These are phyloP conservation scores for Sanderia malayensis DNA, from an alignment of 30 jellyfish, hydroid and myxozoan species.

Conservation along the genomic window DNA sequence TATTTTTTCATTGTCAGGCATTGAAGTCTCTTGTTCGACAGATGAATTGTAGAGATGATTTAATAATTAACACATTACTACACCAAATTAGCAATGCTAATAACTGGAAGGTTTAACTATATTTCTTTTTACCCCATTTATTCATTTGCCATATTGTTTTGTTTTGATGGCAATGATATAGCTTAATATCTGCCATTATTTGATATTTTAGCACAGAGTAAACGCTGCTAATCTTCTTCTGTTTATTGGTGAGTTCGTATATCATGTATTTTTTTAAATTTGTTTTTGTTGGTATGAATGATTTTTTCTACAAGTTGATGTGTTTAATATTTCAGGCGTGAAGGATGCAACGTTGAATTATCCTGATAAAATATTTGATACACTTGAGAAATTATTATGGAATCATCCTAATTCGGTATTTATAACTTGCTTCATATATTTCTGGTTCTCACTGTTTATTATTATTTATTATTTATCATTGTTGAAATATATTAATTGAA, in stretches of 20 bases:
- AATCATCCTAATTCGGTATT: conserved; percentile 77
- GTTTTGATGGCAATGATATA: too few relatives aligned
- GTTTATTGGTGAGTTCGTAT: conserved; percentile 58
- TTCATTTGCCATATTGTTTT: too few relatives aligned
- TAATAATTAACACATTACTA: conserved; percentile 40
- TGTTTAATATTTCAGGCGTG: conserved; percentile 56
- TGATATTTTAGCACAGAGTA: conserved; percentile 63
- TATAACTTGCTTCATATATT: too few relatives aligned
- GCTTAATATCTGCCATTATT: too few relatives aligned
- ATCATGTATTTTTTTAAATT: too few relatives aligned
- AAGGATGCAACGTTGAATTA: conserved; percentile 34
- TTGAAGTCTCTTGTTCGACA: conserved; percentile 61
- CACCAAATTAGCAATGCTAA: conserved; percentile 66
- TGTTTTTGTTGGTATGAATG: too few relatives aligned
- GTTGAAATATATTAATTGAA: too few relatives aligned
- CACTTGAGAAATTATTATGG: conserved; percentile 71
- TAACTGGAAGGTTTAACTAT: conserved; percentile 88
- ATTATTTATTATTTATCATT: too few relatives aligned
- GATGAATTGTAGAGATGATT: conserved; percentile 62
- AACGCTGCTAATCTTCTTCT: conserved; percentile 63
- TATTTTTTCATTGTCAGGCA: conserved; percentile 42
- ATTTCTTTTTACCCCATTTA: too few relatives aligned
- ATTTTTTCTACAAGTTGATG: too few relatives aligned
- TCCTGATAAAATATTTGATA: conserved; percentile 57
- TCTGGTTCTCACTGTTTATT: too few relatives aligned